Percentiles rank a stretch among this genome's conserved stretches.
Evolutionary conservation across 2,113 vertebrate species (phyloP).

Genomic region (Zingel zingel): DNA sequence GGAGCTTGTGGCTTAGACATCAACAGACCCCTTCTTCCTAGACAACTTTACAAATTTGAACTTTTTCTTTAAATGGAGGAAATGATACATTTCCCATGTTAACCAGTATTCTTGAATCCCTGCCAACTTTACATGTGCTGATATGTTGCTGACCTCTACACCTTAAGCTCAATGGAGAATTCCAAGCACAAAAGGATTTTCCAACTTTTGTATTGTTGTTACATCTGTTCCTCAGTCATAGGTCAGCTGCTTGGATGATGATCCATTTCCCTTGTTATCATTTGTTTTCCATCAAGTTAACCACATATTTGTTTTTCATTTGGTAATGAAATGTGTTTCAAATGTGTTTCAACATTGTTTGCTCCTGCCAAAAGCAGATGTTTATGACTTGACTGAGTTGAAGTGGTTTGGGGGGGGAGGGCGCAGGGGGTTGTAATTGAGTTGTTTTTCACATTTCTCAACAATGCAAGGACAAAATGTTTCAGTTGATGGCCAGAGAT

Average conservation of each 20-base stretch:
- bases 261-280: not conserved
- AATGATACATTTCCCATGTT: slow-evolving; percentile 6
- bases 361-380: not conserved
- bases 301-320: not conserved
- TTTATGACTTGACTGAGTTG: not conserved
- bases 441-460: not conserved
- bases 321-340: not conserved
- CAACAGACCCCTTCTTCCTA: not conserved
- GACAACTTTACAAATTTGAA: not conserved
- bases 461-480: not conserved
- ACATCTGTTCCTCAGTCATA: not conserved
- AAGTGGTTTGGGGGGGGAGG: not conserved
- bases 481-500: not conserved
- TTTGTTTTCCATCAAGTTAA: not conserved
- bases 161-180: not conserved
- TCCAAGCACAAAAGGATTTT: not conserved
- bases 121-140: not conserved
- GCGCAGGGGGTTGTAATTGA: not conserved
- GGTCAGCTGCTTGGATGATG: not conserved
- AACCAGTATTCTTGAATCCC: not conserved
- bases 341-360: not conserved
- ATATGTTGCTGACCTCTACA: not conserved
- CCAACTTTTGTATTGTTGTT: not conserved
- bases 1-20: slow-evolving; percentile 58
- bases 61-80: slow-evolving; percentile 44